A percentile compares a stretch with the other conserved stretches of the same genome.
Conservation (phyloP, 1,140 invertebrate species). For the Panagrolaimus sp. region DNA sequence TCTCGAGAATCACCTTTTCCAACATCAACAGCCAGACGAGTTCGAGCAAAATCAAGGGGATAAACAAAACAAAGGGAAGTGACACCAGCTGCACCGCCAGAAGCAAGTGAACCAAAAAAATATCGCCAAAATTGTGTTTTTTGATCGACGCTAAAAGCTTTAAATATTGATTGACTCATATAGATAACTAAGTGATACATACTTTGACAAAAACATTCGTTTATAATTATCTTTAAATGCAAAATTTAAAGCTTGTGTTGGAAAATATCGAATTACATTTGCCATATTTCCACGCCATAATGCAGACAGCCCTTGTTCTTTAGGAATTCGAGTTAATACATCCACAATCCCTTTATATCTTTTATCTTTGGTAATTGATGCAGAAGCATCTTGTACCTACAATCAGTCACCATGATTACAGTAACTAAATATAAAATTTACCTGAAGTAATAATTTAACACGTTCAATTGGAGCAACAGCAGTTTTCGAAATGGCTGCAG, state of each 20-base stretch:
- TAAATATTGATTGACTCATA: constrained; percentile 5
- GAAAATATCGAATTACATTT: constrained; percentile 43
- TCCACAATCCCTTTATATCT: constrained; percentile 39
- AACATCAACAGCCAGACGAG: constrained; percentile 56
- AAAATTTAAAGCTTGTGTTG: constrained; percentile 52
- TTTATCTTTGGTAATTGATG: constrained; percentile 25
- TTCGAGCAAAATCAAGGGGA: constrained; percentile 59
- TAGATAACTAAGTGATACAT: background rate
- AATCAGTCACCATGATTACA: background rate
- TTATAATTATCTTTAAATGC: constrained; percentile 53
- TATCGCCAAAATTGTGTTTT: constrained; percentile 78
- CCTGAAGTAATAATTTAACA: constrained; percentile 84
- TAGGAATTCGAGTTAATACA: constrained; percentile 30
- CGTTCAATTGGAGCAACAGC: constrained; percentile 82
- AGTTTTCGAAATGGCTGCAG: constrained; percentile 47
- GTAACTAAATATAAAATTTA: constrained; percentile 56
- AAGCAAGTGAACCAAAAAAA: constrained; percentile 66
- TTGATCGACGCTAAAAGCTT: constrained; percentile 65
- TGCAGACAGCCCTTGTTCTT: constrained; percentile 37
- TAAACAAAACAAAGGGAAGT: constrained; percentile 59
- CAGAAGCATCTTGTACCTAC: constrained; percentile 29
- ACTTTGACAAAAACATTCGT: constrained; percentile 62
- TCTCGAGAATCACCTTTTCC: constrained; percentile 34
- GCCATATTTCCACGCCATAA: constrained; percentile 45
- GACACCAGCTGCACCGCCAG: constrained; percentile 57